Conservation (phyloP, 2,888 invertebrate genomes). For the Dorcus parallelipipedus region DNA sequence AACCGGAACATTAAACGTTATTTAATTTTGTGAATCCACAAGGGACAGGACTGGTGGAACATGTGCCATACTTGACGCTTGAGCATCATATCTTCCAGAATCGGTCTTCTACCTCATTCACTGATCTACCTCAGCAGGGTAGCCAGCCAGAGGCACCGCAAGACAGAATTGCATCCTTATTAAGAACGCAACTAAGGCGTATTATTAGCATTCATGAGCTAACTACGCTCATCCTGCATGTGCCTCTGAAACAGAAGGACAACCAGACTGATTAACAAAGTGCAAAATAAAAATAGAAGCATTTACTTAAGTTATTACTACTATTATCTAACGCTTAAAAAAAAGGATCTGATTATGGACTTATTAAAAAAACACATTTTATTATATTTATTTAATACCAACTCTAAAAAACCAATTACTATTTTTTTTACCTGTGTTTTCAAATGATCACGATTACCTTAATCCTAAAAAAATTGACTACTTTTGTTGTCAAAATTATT, state of each 20-base stretch:
- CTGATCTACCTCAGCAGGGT: constrained; percentile 39
- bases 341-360: too few species aligned
- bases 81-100: constrained; percentile 41
- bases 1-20: constrained; percentile 7
- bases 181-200: constrained; percentile 45
- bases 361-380: too few species aligned
- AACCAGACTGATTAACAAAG: constrained; percentile 52
- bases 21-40: constrained; percentile 2
- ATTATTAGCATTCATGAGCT: constrained; percentile 46
- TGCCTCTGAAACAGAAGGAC: constrained; percentile 75
- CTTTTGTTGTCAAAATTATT: too few species aligned
- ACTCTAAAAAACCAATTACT: too few species aligned
- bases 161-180: constrained; percentile 45
- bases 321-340: neutral
- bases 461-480: too few species aligned
- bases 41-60: constrained; percentile 14
- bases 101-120: constrained; percentile 45
- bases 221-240: constrained; percentile 68
- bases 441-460: too few species aligned
- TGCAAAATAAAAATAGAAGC: neutral
- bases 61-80: constrained; percentile 36
- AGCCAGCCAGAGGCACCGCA: constrained; percentile 51
- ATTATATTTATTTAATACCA: too few species aligned
- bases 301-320: neutral
- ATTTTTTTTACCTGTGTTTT: too few species aligned